phyloP scores from a whole-genome alignment of 2,113 vertebrate genomes.

The Bucco capensis region DNA sequence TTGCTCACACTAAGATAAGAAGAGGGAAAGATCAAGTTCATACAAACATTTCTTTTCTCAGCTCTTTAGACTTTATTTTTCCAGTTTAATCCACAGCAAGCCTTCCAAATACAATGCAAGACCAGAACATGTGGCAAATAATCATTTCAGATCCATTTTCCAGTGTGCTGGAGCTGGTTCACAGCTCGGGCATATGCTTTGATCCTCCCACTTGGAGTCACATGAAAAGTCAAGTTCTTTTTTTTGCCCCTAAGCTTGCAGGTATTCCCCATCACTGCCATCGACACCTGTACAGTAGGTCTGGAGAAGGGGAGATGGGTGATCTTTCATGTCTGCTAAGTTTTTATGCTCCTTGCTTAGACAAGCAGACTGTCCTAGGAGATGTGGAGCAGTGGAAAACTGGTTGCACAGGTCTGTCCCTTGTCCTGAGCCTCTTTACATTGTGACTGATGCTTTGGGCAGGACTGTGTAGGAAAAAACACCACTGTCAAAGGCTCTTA shows the following conservation, averaged over 20 bases:
- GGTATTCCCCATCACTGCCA: not conserved
- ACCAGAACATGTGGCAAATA: not conserved
- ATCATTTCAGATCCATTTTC: not conserved
- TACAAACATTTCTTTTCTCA: conserved; percentile 2
- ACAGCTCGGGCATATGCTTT: not conserved
- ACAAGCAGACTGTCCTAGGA: rapidly evolving
- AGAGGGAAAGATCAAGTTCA: not conserved
- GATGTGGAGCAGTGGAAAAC: not conserved
- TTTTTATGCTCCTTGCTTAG: not conserved
- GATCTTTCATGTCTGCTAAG: not conserved
- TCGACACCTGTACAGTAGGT: not conserved
- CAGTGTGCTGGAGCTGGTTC: not conserved
- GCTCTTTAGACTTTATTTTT: conserved; percentile 2
- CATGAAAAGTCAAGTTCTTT: not conserved
- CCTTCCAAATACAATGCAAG: not conserved
- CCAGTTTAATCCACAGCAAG: not conserved
- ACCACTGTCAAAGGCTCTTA: not conserved
- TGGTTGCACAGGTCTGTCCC: not conserved
- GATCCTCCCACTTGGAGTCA: not conserved
- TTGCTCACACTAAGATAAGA: not conserved
- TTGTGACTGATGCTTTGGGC: not conserved
- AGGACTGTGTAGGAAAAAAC: not conserved
- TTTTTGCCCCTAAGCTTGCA: not conserved
- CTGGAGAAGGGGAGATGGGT: not conserved
- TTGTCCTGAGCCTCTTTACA: not conserved